phyloP scores from a whole-genome alignment of 1,140 invertebrate species.

The Drosophila persimilis region DNA sequence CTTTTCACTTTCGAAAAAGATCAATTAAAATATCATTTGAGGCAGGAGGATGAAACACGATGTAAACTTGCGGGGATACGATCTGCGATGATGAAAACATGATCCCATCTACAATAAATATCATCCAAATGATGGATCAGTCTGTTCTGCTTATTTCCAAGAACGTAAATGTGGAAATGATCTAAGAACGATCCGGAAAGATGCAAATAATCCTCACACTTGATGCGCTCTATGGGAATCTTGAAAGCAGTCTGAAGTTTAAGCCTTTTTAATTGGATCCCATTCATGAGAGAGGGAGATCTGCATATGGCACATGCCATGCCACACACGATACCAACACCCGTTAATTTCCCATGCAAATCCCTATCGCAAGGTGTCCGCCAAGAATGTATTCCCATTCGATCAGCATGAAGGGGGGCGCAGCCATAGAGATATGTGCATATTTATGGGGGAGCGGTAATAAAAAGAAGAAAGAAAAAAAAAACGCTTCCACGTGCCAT shows the following conservation, averaged over 20 bases:
- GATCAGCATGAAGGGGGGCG: not conserved
- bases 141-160: too few species aligned
- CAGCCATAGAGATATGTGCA: constrained; percentile 46
- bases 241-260: not conserved
- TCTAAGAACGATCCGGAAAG: too few species aligned
- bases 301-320: constrained; percentile 7
- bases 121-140: too few species aligned
- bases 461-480: too few species aligned
- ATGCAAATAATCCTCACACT: too few species aligned
- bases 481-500: constrained; percentile 66
- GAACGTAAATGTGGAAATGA: too few species aligned
- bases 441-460: constrained; percentile 62
- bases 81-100: too few species aligned
- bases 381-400: constrained; percentile 48
- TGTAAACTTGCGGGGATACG: too few species aligned
- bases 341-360: constrained; percentile 45
- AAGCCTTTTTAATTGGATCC: constrained; percentile 22
- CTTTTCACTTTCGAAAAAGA: constrained; percentile 40
- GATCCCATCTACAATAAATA: too few species aligned
- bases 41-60: too few species aligned
- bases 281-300: constrained; percentile 4
- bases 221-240: not conserved
- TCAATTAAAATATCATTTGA: constrained; percentile 13
- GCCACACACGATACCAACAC: constrained; percentile 31
- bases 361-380: constrained; percentile 30